Evolutionary conservation across 2,888 invertebrate species (phyloP), one percentile per base, ranked within the genome.

Genomic region (Lacanobia oleracea): DNA sequence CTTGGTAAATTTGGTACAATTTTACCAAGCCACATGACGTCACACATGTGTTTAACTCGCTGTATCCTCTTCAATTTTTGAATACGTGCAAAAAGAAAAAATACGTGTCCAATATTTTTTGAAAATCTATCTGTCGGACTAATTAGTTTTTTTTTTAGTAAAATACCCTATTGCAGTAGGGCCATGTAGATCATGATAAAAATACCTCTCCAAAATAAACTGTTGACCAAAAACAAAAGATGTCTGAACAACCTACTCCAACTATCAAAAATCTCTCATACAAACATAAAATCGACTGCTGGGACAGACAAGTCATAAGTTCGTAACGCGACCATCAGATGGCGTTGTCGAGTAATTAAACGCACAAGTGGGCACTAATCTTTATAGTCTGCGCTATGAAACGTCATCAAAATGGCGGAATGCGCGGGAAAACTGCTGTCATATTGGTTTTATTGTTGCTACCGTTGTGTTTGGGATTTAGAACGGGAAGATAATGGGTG

Each of bases 351-450:
- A 21, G 70, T 72, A 79, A 86, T 81, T 76, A 84, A 82, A 83
- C 67, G 67, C 37, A 74, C 78, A 80, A 87, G 81, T 81, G 79
- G 76, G 48, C 54, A 84, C 76, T 85, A 78, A 79, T 72, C 56
- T 85, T 86, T 81, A 85, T 74, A 72, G 86, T 66, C 67, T 64
- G 54, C 57, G 75, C 69, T 63, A 60, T 53, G 72, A 73, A 67
- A 60, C 60, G 63, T 68, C 70, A 77, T 70, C 71, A 71, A 71
- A 73, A 68, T 61, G 59, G 57, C 57, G 63, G 33, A 66, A 23
- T 53, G 33, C 54, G 5, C 14, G 62, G n/a, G 54, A 51, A 23
- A 62, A 65, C 63, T 40, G 60, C 33, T 70, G 66, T 64, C 57
- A 18, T 64, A 53, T 54, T 37, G 33, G 66, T 54, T 81, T 77